These are phyloP conservation scores for Morone chrysops DNA, from an alignment of 2,113 vertebrate genomes.

Conservation along the genomic window DNA sequence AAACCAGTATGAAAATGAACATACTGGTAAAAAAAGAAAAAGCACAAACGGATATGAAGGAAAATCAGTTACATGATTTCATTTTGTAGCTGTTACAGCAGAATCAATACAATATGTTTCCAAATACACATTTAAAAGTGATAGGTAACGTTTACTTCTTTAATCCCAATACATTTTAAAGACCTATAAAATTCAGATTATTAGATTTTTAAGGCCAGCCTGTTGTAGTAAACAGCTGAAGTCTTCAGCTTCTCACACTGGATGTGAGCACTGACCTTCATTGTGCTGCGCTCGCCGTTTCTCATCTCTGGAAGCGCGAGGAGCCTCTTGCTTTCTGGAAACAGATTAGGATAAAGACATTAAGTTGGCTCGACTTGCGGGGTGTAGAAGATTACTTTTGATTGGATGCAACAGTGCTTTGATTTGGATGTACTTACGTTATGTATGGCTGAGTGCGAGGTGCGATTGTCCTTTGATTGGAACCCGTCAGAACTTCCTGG, in stretches of 20 bases:
- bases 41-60: too few species aligned
- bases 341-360: neutral
- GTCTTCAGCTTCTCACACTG: neutral
- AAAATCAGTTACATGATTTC: too few species aligned
- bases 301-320: constrained; percentile 91
- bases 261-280: constrained; percentile 84
- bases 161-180: too few species aligned
- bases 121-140: too few species aligned
- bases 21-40: too few species aligned
- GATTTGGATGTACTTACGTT: constrained; percentile 82
- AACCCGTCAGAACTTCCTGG: constrained; percentile 92
- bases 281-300: constrained; percentile 95
- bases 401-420: neutral
- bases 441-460: constrained; percentile 92
- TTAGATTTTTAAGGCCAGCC: too few species aligned
- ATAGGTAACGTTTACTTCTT: too few species aligned
- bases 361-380: neutral
- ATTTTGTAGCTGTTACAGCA: too few species aligned
- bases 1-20: too few species aligned
- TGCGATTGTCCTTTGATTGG: constrained; percentile 91
- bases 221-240: too few species aligned
- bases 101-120: too few species aligned
- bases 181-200: too few species aligned
- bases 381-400: neutral
- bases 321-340: constrained; percentile 90